Evolutionary conservation across 1,140 invertebrate species (phyloP).

Genomic region (Drosophila elegans): DNA sequence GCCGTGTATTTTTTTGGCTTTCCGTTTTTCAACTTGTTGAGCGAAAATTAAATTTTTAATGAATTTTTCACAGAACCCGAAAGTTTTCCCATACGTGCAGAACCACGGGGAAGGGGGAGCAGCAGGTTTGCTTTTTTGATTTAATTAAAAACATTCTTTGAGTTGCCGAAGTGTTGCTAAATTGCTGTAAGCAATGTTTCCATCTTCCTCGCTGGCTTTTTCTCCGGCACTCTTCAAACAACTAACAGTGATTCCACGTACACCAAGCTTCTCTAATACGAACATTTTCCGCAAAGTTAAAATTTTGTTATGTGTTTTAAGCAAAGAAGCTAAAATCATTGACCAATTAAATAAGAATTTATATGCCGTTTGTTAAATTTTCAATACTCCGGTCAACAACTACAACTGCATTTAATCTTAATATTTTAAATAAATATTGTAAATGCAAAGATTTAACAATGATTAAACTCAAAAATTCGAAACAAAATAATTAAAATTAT

Average conservation of each 20-base stretch:
- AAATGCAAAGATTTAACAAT: too few species aligned
- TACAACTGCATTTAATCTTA: too few species aligned
- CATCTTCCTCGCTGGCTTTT: conserved; percentile 11
- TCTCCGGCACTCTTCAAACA: neutral
- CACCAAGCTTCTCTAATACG: neutral
- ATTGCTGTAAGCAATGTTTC: conserved; percentile 56
- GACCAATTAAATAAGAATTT: too few species aligned
- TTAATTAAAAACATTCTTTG: conserved; percentile 82
- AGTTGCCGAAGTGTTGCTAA: conserved; percentile 66
- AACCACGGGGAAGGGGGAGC: too few species aligned
- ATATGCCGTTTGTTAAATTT: too few species aligned
- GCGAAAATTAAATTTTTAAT: conserved; percentile 82
- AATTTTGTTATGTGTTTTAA: neutral
- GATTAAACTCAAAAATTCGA: too few species aligned
- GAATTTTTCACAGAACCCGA: conserved; percentile 58
- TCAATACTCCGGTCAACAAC: too few species aligned
- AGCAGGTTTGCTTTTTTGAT: conserved; percentile 62
- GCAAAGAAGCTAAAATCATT: too few species aligned
- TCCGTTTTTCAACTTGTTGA: conserved; percentile 76
- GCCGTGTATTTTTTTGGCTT: conserved; percentile 1
- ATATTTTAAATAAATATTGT: too few species aligned
- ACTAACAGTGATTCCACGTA: neutral
- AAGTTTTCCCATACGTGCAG: conserved; percentile 62
- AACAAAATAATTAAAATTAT: neutral
- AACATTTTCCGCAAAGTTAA: neutral